Base-by-base conservation (phyloP, 1,140 invertebrate species). In the Trichomalopsis sarcophagae region DNA sequence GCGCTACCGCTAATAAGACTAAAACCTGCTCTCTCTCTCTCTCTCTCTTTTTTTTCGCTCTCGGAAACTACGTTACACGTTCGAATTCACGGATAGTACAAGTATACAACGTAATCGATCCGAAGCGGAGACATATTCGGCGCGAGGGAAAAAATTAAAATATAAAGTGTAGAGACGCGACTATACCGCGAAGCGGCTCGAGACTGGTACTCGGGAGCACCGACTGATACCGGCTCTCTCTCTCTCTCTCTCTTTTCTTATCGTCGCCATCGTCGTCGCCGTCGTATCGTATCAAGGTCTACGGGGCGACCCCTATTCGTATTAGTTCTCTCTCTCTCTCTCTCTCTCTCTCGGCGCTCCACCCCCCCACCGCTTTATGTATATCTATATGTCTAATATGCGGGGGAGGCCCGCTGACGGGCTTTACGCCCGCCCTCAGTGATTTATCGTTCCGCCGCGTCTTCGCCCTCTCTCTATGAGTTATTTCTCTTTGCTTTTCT, bases 121-220 rank as follows among this genome's bases (percentile, higher is more conserved):
- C 5, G 47, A 0, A 50, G 10, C 0, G 14, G 9, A 11, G 14
- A 2, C 7, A 62, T 62, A 62, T 7, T 0, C 55, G n/a, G n/a
- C n/a, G 55, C 27, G 55, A 7, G 17, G 5, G 50, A 11, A 55
- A 55, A 55, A 55, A 55, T 55, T 55, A 55, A 55, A 55, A 55
- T 55, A 55, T 55, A 5, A 55, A 55, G 50, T 23, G n/a, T n/a
- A n/a, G n/a, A 69, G 27, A 69, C 6, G 27, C 1, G 27, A 27
- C 27, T 27, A 69, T 27, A 69, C 27, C 27, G 66, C 66, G 14
- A 36, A 84, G 85, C 84, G 33, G 86, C 76, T 71, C 27, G 27
- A 27, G 82, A 78, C 87, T 86, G 84, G 85, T 79, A 87, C 86
- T 17, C 68, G 74, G 78, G 79, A 73, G 86, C 74, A 81, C 79